phyloP scores from a whole-genome alignment of 2,113 vertebrate species.

The Chelonoidis abingdonii region DNA sequence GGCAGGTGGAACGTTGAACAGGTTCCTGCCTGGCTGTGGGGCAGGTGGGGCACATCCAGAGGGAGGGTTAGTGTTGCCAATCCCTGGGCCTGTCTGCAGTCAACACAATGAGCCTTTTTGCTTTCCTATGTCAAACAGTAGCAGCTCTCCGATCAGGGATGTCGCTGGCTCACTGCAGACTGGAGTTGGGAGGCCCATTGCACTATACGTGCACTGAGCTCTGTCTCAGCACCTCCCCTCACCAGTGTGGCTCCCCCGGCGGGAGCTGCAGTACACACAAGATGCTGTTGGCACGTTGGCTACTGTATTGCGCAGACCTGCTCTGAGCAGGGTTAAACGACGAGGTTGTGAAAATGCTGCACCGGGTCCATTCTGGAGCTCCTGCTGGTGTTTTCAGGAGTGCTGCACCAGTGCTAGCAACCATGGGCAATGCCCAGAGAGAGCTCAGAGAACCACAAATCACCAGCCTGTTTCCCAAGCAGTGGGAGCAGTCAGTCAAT shows the following conservation, averaged over 20 bases:
- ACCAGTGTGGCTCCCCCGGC: background rate
- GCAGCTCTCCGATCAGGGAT: background rate
- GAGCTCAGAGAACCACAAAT: background rate
- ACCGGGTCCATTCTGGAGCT: background rate
- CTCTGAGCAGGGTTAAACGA: background rate
- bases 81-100: background rate
- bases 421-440: background rate
- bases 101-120: fast-evolving
- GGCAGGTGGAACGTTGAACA: constrained; percentile 8
- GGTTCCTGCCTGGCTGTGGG: constrained; percentile 23
- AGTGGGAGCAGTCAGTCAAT: background rate
- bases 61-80: background rate
- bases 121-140: background rate
- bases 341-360: background rate
- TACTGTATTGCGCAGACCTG: background rate
- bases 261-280: background rate
- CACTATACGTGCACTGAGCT: background rate
- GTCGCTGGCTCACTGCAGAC: background rate
- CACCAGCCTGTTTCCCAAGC: background rate
- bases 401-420: too few relatives aligned
- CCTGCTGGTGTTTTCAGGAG: too few relatives aligned
- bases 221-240: background rate
- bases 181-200: background rate
- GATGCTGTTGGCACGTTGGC: background rate
- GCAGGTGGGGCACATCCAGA: background rate